Evolutionary conservation across 2,797 vertebrate species (phyloP).

Genomic region (Sebastes taczanowskii): DNA sequence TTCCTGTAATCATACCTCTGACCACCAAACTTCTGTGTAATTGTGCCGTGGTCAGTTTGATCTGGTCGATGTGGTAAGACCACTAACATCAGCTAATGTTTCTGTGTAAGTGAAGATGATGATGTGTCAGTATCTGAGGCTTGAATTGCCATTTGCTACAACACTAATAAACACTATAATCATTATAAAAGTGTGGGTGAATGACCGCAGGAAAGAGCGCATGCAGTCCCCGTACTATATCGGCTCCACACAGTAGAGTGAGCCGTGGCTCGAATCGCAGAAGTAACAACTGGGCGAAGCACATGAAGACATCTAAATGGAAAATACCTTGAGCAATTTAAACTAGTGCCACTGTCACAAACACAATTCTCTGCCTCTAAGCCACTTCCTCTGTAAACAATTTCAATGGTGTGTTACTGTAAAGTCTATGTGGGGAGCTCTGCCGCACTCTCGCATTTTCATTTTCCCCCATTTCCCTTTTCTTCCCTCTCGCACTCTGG

Average conservation of each 20-base stretch:
- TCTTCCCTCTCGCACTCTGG: background rate
- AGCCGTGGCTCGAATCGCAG: background rate
- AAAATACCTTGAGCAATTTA: slow-evolving; percentile 29
- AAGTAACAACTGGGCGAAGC: background rate
- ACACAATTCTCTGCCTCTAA: slow-evolving; percentile 41
- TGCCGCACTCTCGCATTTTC: background rate
- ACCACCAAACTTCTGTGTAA: background rate
- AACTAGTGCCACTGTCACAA: slow-evolving; percentile 7
- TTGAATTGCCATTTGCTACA: background rate
- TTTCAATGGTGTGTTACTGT: slow-evolving; percentile 23
- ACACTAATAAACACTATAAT: slow-evolving; percentile 22
- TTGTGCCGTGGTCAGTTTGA: background rate
- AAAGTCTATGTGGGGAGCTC: background rate
- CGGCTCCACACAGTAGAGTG: background rate
- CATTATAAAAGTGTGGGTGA: background rate
- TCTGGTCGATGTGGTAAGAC: background rate
- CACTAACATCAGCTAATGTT: background rate
- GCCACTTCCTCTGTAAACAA: slow-evolving; percentile 17
- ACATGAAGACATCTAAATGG: slow-evolving; percentile 29
- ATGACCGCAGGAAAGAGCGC: background rate
- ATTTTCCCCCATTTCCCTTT: background rate
- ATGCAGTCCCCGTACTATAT: background rate
- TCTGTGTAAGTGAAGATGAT: background rate
- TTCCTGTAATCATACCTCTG: background rate
- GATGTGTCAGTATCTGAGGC: background rate